Percentiles rank a stretch among this genome's conserved stretches.
These are phyloP conservation scores for Cottoperca gobio DNA, from an alignment of 2,797 vertebrate species.

Conservation along the genomic window DNA sequence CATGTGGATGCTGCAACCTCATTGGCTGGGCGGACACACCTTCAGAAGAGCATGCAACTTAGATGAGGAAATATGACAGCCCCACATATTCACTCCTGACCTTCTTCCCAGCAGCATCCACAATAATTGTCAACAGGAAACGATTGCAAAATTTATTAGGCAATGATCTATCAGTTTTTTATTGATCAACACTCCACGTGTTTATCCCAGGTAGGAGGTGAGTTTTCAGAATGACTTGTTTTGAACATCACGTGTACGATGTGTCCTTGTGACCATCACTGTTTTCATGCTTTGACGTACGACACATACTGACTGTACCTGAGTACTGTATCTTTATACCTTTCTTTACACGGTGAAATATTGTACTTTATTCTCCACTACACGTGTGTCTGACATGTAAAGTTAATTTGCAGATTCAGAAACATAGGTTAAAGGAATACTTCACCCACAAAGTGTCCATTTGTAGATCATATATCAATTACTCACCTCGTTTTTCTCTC, in stretches of 20 bases:
- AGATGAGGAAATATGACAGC: not conserved
- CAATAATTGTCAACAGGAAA: not conserved
- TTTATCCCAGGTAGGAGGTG: not conserved
- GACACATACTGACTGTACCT: no score
- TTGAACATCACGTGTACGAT: constrained; percentile 28
- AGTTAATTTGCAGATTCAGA: not conserved
- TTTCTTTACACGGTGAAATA: not conserved
- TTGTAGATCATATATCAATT: no score
- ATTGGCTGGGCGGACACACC: constrained; percentile 66
- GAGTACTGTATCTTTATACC: no score
- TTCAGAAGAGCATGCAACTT: constrained; percentile 10
- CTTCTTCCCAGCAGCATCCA: not conserved
- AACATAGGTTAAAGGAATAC: no score
- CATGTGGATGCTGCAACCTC: constrained; percentile 11
- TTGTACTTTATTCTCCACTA: not conserved
- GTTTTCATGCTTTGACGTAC: not conserved
- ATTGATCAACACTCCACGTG: constrained; percentile 2
- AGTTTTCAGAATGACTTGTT: constrained; percentile 22
- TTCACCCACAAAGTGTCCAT: no score
- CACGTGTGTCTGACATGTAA: not conserved
- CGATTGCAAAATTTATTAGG: not conserved
- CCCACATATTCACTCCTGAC: fast-evolving
- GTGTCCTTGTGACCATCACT: not conserved
- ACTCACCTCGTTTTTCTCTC: no score
- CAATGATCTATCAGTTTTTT: not conserved